These are phyloP conservation scores for Erinaceus europaeus DNA, from an alignment of 2,113 vertebrate genomes.

Conservation along the genomic window DNA sequence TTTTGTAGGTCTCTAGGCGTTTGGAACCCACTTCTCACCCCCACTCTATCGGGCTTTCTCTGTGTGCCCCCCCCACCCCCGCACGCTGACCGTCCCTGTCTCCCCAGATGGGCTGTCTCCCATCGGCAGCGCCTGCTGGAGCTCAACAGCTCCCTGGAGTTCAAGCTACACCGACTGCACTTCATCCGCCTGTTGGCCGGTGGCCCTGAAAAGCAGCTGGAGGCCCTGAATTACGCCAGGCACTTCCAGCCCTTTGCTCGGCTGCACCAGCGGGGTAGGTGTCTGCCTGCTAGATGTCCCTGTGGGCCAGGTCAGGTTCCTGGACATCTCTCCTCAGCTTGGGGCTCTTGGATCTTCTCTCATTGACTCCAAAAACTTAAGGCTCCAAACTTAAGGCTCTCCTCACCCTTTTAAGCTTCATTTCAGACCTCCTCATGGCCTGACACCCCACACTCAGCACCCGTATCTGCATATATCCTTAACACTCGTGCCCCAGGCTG, in stretches of 20 bases:
- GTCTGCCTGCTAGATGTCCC: too few relatives aligned
- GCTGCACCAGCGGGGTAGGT: slow-evolving; percentile 89
- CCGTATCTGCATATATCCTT: too few relatives aligned
- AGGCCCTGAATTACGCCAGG: slow-evolving; percentile 90
- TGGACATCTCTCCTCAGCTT: too few relatives aligned
- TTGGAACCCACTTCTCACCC: not conserved
- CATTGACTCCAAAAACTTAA: not conserved
- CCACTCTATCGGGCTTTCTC: too few relatives aligned
- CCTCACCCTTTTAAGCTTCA: not conserved
- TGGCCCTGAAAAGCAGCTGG: slow-evolving; percentile 88
- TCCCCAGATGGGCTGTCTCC: slow-evolving; percentile 88
- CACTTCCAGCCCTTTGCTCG: slow-evolving; percentile 92
- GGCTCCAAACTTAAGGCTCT: not conserved
- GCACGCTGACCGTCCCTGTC: not conserved
- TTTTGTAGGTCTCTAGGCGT: not conserved
- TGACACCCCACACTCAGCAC: too few relatives aligned
- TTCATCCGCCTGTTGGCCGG: slow-evolving; percentile 91
- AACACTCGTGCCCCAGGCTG: not conserved
- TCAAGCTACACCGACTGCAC: slow-evolving; percentile 91
- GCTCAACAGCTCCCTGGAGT: slow-evolving; percentile 92
- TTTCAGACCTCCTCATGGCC: not conserved
- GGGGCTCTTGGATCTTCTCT: too few relatives aligned
- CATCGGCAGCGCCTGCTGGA: slow-evolving; percentile 90
- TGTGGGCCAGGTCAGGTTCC: too few relatives aligned
- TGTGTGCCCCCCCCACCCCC: too few relatives aligned